phyloP scores from a whole-genome alignment of 1,140 invertebrate species.

The Aphidius ervi region DNA sequence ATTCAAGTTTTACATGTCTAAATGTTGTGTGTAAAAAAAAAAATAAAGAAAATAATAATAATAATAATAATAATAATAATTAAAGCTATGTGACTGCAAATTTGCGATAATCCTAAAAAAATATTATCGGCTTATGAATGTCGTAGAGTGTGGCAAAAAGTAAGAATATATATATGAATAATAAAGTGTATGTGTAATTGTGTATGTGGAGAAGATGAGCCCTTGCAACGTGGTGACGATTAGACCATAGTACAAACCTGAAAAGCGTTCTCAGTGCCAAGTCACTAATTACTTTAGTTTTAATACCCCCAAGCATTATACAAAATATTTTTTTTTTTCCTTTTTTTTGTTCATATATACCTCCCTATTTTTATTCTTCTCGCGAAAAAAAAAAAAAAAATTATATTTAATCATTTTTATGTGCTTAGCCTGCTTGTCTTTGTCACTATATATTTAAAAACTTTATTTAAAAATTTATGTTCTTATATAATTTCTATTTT shows the following conservation, averaged over 20 bases:
- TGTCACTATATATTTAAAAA: too few relatives aligned
- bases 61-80: too few relatives aligned
- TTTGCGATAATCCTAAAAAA: constrained; percentile 13
- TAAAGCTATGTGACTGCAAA: constrained; percentile 15
- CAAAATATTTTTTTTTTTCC: not conserved
- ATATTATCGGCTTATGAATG: constrained; percentile 15
- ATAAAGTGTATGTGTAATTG: not conserved
- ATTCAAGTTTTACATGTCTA: too few relatives aligned
- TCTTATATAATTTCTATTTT: too few relatives aligned
- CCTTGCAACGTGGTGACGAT: constrained; percentile 15
- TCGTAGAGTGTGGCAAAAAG: constrained; percentile 8
- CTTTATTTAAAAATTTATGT: too few relatives aligned
- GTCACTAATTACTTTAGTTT: constrained; percentile 28
- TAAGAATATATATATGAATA: constrained; percentile 2
- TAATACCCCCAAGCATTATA: constrained; percentile 18
- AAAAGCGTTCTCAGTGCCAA: constrained; percentile 21
- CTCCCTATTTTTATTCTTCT: constrained; percentile 9
- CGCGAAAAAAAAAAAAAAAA: too few relatives aligned
- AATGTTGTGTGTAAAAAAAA: not conserved
- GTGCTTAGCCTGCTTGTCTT: too few relatives aligned
- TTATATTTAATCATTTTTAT: too few relatives aligned
- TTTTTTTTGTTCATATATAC: constrained; percentile 7
- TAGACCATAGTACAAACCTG: constrained; percentile 16
- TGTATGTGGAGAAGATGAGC: too few relatives aligned
- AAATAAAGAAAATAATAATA: not conserved